Base-by-base conservation (phyloP, 1,140 invertebrate genomes). In the Gerris buenoi region DNA sequence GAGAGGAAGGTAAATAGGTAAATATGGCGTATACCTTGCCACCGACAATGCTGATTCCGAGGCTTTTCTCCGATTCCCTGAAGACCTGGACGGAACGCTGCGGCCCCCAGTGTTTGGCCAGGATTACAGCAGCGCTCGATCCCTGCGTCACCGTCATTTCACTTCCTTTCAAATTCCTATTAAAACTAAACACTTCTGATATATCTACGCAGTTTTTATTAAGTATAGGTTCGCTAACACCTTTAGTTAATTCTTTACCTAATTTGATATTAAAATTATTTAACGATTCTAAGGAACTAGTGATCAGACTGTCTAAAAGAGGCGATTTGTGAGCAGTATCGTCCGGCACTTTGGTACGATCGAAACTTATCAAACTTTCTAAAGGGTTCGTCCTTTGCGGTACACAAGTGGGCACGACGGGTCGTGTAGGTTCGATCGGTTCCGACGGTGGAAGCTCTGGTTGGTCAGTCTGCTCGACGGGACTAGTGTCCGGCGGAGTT, bases 41-140 rank as follows among this genome's bases (percentile, higher is more conserved):
- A 65, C 95, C 93, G 62, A 99, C 95, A 73, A 99, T 98, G 78
- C 92, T 96, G 76, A 99, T 96, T 1, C 96, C 96, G 14, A 97
- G 80, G 74, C 87, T 83, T 79, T 84, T 84, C 23, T 84, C 84
- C 0, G 86, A 84, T 72, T 90, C 85, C 60, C 92, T 78, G 57
- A 82, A 79, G 27, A 97, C 79, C 68, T 84, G 80, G 2, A 96
- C 89, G 1, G 81, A 80, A 68, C 91, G 81, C 29, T 90, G 85
- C 0, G 89, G 85, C 0, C 93, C 93, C 94, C 94, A 97, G 67
- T 93, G 89, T 72, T 91, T 91, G 13, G 86, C 85, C 67, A 82
- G 78, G 22, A 81, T 76, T 25, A 81, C 77, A 64, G 77, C 73
- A 13, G 76, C 68, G 25, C 70, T 70, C 15, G 67, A 65, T 33